phyloP scores from a whole-genome alignment of 2,113 vertebrate genomes.

The Alligator mississippiensis region DNA sequence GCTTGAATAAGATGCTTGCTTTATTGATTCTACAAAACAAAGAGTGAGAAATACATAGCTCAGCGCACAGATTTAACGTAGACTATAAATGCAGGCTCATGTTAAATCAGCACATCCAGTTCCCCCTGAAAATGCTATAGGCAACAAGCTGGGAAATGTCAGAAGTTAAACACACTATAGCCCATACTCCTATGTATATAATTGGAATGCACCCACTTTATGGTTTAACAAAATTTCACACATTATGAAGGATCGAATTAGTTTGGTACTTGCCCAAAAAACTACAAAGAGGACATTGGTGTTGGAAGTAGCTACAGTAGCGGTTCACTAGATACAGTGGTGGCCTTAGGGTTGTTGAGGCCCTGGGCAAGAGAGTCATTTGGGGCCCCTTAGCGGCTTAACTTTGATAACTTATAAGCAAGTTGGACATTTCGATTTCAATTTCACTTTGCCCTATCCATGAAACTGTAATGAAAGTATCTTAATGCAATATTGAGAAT shows the following conservation, averaged over 20 bases:
- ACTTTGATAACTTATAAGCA: too few species aligned
- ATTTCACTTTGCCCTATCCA: too few species aligned
- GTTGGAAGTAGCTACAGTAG: neutral
- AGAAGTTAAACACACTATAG: slow-evolving; percentile 36
- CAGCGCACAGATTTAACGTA: neutral
- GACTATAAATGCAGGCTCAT: slow-evolving; percentile 9
- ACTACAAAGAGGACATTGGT: neutral
- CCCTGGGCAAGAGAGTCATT: too few species aligned
- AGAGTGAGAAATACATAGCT: neutral
- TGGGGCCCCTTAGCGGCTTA: too few species aligned
- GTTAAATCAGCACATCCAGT: slow-evolving; percentile 7
- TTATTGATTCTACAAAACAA: slow-evolving; percentile 14
- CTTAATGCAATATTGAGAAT: too few species aligned
- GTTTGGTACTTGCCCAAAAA: slow-evolving; percentile 25
- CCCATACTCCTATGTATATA: slow-evolving; percentile 18
- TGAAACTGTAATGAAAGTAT: too few species aligned
- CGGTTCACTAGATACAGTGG: neutral
- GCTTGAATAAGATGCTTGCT: neutral
- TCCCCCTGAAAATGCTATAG: slow-evolving; percentile 31
- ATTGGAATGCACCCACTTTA: slow-evolving; percentile 13
- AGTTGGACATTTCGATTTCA: too few species aligned
- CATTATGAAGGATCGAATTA: neutral
- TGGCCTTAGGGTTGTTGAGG: too few species aligned
- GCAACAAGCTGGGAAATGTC: slow-evolving; percentile 46
- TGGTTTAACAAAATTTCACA: slow-evolving; percentile 49